Evolutionary conservation across 2,113 vertebrate species (phyloP), one percentile per base, ranked within the genome.

Genomic region (Tragelaphus strepsiceros): DNA sequence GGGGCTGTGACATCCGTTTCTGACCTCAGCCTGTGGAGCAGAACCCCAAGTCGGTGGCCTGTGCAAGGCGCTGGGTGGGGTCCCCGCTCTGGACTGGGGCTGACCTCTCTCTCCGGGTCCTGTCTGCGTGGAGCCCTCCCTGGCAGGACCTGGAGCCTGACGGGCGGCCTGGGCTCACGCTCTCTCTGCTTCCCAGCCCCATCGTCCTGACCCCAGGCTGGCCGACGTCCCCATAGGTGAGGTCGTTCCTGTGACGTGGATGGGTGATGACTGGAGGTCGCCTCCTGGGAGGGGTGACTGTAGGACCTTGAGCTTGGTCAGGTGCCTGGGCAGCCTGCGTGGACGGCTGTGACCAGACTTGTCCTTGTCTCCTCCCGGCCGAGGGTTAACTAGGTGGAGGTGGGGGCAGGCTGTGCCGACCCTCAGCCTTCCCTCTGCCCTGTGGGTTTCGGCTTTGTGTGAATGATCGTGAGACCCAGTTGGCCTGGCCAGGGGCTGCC

Each of bases 101-200:
- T 12, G 4, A 26, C 16, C 19, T 19, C 32, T 53, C 24, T 67
- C 6, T 1, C 14, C 7, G 3, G 53, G 26, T 30, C 13, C 39
- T 15, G 8, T 7, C 22, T 26, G 61, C 3, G 1, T 0, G 5
- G 78, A 83, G 32, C 32, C 51, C 32, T 35, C 32, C 81, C 87
- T 26, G 22, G 30, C 21, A 24, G 14, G 22, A 24, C 49, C 85
- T 49, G 58, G 84, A 62, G 39, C 58, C 39, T 59, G 46, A 32
- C 1, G 2, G 86, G 49, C 1, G 0, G 15, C 9, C 28, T 3
- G 62, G 62, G 62, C 49, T 39, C 32, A 24, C 0, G 0, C 32
- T 46, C 1, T 58, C 22, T 49, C 84, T 87, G 58, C 58, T 39
- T 89, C 87, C n/a, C 35, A 32, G 16, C 49, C 30, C 46, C 16